Evolutionary conservation across 2,888 invertebrate genomes (phyloP), one percentile per base, ranked within the genome.

Genomic region (Arge pagana): DNA sequence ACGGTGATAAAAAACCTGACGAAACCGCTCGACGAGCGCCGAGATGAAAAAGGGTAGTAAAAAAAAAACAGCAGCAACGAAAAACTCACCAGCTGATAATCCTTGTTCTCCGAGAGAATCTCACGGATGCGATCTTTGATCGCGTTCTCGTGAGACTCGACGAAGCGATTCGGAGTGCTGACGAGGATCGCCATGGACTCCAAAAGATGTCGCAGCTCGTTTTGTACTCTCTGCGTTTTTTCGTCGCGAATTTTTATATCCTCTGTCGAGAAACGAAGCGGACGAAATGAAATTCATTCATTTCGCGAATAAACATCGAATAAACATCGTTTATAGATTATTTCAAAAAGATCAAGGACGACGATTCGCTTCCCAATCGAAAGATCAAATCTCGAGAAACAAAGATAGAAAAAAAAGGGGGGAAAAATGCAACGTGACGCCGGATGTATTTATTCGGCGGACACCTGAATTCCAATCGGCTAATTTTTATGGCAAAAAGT

Each of bases 81-180:
- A 37, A 37, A 19, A 4, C 81, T 76, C 81, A 90, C 92, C 76
- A 86, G 81, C 63, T 83, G 79, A 79, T 87, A 87, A 57, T 89
- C 88, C 73, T 90, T 89, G 72, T 87, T 87, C 53, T 92, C 91
- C 53, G 82, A 83, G 21, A 90, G 77, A 36, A 90, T 81, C 74
- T 92, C 90, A 13, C 89, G 81, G 49, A 91, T 83, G 57, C 89
- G 82, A 56, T 92, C 91, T 72, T 90, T 90, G 55, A 93, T 88
- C 24, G 88, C 81, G 42, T 83, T 83, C 72, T 92, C 91, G 52
- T 88, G 84, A 0, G 90, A 86, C 66, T 92, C 92, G 3, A 89
- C 86, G 71, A 87, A 88, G 58, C 87, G 77, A 21, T 85, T 82
- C 2, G 90, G 86, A 5, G 88, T 81, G 69, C 88, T 87, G 18